Conservation (phyloP, 2,888 invertebrate genomes). For the Eubasilissa splendida region DNA sequence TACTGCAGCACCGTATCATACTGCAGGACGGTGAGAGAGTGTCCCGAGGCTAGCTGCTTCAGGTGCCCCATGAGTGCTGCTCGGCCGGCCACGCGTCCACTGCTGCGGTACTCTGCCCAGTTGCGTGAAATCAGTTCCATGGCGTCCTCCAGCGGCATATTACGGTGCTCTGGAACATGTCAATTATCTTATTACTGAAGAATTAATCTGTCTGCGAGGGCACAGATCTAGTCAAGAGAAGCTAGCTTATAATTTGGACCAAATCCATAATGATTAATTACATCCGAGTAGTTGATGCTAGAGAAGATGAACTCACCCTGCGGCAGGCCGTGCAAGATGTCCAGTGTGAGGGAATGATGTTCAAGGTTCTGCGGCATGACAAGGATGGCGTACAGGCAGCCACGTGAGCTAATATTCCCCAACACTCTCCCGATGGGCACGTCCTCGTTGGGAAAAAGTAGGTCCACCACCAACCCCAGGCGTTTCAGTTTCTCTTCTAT, state of each 20-base stretch:
- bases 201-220: not conserved
- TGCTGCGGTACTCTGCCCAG: constrained; percentile 73
- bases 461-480: constrained; percentile 85
- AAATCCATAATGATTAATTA: no score
- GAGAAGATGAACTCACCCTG: constrained; percentile 76
- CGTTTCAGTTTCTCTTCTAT: constrained; percentile 87
- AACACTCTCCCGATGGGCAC: constrained; percentile 85
- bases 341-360: constrained; percentile 89
- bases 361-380: constrained; percentile 90
- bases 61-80: constrained; percentile 80
- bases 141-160: constrained; percentile 96
- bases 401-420: constrained; percentile 90
- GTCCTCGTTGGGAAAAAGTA: constrained; percentile 93
- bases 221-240: not conserved
- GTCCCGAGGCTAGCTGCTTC: constrained; percentile 87
- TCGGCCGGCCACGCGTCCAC: constrained; percentile 71
- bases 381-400: constrained; percentile 90
- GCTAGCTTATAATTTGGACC: no score
- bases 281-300: no score
- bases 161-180: constrained; percentile 82
- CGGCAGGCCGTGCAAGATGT: constrained; percentile 91
- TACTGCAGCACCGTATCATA: constrained; percentile 82
- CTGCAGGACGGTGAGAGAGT: constrained; percentile 82
- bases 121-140: constrained; percentile 84
- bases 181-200: not conserved